Evolutionary conservation across 1,140 invertebrate species (phyloP), one percentile per base, ranked within the genome.

Genomic region (Drosophila setifemur): DNA sequence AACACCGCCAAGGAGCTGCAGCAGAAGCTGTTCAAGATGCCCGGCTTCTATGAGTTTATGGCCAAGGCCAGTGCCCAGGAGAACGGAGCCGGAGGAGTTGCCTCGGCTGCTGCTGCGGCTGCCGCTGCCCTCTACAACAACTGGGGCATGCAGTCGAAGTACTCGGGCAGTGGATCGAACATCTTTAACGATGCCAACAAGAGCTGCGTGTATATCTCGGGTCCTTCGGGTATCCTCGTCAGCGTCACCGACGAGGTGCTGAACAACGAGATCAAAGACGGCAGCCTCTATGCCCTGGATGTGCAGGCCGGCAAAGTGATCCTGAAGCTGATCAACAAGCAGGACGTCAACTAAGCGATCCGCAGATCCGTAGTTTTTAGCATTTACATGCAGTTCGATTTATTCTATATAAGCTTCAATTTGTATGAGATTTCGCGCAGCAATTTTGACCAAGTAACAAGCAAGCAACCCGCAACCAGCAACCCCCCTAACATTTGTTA

Each of bases 181-280:
- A 87, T 90, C 9, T 90, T 86, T 52, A 90, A 87, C 37, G 89
- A 90, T 19, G 78, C 67, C 35, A 88, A 71, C 47, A 90, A 90
- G 66, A 85, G 69, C 25, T 69, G 68, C 26, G 91, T 96, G 31
- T 94, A 94, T 64, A 91, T 95, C n/a, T 93, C 94, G 78, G 95
- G 95, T 4, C 95, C 95, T 0, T 93, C 94, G 45, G 93, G 93
- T 33, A 95, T 96, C 29, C 94, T 95, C 73, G 93, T 96, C 11
- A 89, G 95, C 35, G 91, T 96, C n/a, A 95, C 93, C 55, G 94
- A 96, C 78, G 95, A 96, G 78, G 92, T 96, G 40, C 92, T 95
- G 11, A 91, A 91, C 21, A 93, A 95, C 73, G 88, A 88, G 67
- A 91, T 95, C 58, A 92, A 93, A 60, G 92, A 95, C 69, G 93